Percentiles rank a stretch among this genome's conserved stretches.
These are phyloP conservation scores for Peucedramus taeniatus DNA, from an alignment of 2,113 vertebrate genomes.

Conservation along the genomic window DNA sequence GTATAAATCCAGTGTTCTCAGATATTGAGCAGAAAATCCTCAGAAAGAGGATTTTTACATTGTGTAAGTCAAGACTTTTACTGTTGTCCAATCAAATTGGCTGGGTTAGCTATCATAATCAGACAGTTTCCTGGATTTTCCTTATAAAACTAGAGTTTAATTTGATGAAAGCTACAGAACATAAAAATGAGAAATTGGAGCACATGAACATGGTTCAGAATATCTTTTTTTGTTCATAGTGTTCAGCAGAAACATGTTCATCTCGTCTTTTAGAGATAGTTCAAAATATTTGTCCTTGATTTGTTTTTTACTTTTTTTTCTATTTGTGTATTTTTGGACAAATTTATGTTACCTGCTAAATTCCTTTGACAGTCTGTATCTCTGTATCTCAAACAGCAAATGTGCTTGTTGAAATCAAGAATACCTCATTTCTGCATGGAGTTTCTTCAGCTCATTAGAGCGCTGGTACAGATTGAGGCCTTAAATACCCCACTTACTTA, in stretches of 20 bases:
- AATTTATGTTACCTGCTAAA: not conserved
- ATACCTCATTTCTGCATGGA: not conserved
- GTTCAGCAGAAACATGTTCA: not conserved
- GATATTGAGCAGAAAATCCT: not conserved
- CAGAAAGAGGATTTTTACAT: not conserved
- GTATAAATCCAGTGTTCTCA: fast-evolving
- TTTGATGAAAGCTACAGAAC: not conserved
- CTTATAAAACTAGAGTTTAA: not conserved
- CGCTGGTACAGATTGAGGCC: fast-evolving
- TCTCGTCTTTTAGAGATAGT: not conserved
- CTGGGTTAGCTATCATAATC: not conserved
- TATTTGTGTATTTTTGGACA: fast-evolving
- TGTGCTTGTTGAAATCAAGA: not conserved
- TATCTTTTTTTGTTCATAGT: not conserved
- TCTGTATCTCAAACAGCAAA: not conserved
- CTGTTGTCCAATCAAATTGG: not conserved
- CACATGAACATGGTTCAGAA: not conserved
- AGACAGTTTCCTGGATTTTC: not conserved
- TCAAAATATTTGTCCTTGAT: not conserved
- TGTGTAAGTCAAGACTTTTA: not conserved
- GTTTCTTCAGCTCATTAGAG: not conserved
- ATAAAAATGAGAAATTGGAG: not conserved
- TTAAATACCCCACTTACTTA: not conserved
- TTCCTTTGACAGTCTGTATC: not conserved
- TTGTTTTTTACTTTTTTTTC: not conserved